phyloP scores from a whole-genome alignment of 2,888 invertebrate species.

The Gibbula magus region DNA sequence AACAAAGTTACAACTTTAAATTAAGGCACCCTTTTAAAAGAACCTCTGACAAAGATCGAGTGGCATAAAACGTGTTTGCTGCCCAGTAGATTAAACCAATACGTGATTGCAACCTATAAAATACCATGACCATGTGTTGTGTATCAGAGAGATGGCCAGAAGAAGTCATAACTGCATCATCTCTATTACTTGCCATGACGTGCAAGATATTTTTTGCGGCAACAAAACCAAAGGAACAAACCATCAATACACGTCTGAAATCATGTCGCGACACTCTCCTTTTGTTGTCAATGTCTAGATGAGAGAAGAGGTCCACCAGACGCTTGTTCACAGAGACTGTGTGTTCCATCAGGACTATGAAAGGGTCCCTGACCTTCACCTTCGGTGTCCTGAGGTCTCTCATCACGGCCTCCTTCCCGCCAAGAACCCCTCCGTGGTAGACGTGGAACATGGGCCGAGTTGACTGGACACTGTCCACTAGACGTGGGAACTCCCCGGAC shows the following conservation, averaged over 20 bases:
- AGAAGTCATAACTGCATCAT: too few species aligned
- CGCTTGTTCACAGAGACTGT: slow-evolving; percentile 51
- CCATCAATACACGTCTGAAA: slow-evolving; percentile 51
- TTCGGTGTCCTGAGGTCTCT: slow-evolving; percentile 36
- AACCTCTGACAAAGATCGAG: too few species aligned
- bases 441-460: slow-evolving; percentile 50
- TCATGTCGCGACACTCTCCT: slow-evolving; percentile 52
- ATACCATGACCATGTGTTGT: too few species aligned
- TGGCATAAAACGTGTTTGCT: too few species aligned
- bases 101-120: too few species aligned
- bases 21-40: too few species aligned
- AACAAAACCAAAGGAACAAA: slow-evolving; percentile 13
- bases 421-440: slow-evolving; percentile 51
- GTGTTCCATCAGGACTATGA: slow-evolving; percentile 57
- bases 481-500: slow-evolving; percentile 44
- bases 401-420: slow-evolving; percentile 39
- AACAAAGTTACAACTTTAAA: too few species aligned
- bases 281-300: slow-evolving; percentile 61
- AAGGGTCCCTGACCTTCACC: slow-evolving; percentile 48
- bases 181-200: too few species aligned
- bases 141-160: too few species aligned
- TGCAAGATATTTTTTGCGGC: not conserved
- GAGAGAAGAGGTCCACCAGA: slow-evolving; percentile 61
- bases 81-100: too few species aligned
- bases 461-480: slow-evolving; percentile 41